A percentile compares a stretch with the other conserved stretches of the same genome.
These are phyloP conservation scores for Dermochelys coriacea DNA, from an alignment of 2,797 vertebrate species.

Conservation along the genomic window DNA sequence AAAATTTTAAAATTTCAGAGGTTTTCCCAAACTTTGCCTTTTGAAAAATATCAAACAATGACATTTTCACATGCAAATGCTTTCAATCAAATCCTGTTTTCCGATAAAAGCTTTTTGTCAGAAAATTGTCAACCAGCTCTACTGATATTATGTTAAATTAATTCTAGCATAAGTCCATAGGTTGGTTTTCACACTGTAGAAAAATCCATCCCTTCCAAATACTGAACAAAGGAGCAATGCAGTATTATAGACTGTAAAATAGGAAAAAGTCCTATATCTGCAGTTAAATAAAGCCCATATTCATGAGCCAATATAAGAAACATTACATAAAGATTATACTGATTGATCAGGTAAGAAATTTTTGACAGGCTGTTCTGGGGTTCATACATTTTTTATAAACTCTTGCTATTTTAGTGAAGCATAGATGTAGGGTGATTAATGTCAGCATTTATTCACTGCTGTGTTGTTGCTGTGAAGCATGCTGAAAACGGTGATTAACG, in stretches of 20 bases:
- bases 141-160: rapidly evolving
- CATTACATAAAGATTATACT: conserved; percentile 19
- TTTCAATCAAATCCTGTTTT: not conserved
- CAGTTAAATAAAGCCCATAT: not conserved
- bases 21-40: not conserved
- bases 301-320: conserved; percentile 7
- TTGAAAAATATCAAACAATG: not conserved
- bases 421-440: not conserved
- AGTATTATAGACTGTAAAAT: not conserved
- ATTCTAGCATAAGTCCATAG: not conserved
- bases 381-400: conserved; percentile 2
- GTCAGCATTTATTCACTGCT: not conserved
- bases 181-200: not conserved
- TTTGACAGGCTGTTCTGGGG: conserved; percentile 7
- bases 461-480: not conserved
- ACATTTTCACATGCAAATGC: not conserved
- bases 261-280: not conserved
- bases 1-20: not conserved
- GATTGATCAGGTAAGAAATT: conserved; percentile 6
- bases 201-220: not conserved
- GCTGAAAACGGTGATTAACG: not conserved
- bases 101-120: not conserved
- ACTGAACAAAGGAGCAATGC: not conserved
- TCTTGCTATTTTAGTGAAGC: conserved; percentile 1
- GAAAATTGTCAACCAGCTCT: rapidly evolving